A percentile compares a stretch with the other conserved stretches of the same genome.
Conservation (phyloP, 37 sponge, comb jelly and placozoan genomes). For the Theonella swinhoei region DNA sequence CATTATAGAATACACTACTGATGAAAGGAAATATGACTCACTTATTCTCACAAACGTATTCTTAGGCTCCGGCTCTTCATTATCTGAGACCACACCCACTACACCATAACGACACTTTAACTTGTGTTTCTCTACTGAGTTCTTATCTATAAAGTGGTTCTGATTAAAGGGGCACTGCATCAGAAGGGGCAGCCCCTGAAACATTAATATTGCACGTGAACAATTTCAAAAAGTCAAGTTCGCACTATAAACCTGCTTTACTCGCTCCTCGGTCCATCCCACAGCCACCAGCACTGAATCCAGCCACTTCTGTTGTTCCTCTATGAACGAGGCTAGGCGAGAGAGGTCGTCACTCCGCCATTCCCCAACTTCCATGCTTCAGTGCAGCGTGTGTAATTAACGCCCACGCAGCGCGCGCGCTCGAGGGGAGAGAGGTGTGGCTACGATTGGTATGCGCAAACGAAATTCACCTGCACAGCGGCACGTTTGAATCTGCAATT, state of each 20-base stretch:
- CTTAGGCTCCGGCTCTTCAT: not conserved
- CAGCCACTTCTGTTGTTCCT: conserved; percentile 54
- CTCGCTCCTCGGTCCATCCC: conserved; percentile 46
- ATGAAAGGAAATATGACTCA: not conserved
- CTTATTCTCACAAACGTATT: not conserved
- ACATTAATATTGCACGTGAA: not conserved
- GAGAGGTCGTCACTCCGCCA: conserved; percentile 29
- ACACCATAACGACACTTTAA: conserved; percentile 31
- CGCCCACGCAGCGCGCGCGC: not conserved
- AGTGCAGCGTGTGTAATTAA: too few species aligned
- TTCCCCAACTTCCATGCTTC: too few species aligned
- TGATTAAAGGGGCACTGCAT: conserved; percentile 58
- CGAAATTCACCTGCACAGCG: too few species aligned
- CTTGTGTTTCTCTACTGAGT: conserved; percentile 32
- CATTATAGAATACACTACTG: not conserved
- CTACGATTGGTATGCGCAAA: too few species aligned
- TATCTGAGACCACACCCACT: not conserved
- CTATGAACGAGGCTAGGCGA: conserved; percentile 38
- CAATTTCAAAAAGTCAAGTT: not conserved
- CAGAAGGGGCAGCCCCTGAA: conserved; percentile 14
- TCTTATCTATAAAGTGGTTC: conserved; percentile 31
- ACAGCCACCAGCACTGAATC: conserved; percentile 23
- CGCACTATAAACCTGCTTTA: not conserved
- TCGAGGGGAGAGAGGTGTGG: not conserved
- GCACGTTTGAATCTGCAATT: too few species aligned